Base-by-base conservation (phyloP, 2,797 vertebrate genomes). In the Cyprinella venusta region DNA sequence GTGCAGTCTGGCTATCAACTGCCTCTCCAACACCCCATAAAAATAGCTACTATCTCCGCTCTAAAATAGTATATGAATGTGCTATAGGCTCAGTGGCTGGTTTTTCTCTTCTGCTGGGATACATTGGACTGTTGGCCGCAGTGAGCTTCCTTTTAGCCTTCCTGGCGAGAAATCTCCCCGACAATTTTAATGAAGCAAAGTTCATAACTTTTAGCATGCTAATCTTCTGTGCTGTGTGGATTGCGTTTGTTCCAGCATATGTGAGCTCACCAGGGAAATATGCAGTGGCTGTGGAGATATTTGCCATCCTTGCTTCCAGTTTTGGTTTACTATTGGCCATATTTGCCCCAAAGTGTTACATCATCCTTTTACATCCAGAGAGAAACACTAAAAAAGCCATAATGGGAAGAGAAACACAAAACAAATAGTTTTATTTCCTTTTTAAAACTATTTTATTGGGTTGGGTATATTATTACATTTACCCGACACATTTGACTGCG, bases 11-110 rank as follows among this genome's bases (percentile, higher is more conserved):
- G 93, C 84, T 94, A 48, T 0, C 88, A 82, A 86, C 86, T 8
- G 76, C 8, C 16, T 93, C 84, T 87, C 86, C 93, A 26, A 67
- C 40, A 13, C 91, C 91, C 16, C 80, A 90, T 82, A 93, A 91
- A 88, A 93, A 92, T 85, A 92, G 76, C 0, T 54, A 84, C 0
- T 93, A 93, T 71, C 81, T 91, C 90, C 30, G 50, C 79, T 90
- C 91, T n/a, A 92, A 87, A 45, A 93, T 93, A 8, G 82, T 94
- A 18, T 92, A 88, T 80, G 90, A 93, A 80, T 91, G 88, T 86
- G 86, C 87, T 4, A 70, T 88, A 40, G 89, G 89, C 18, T 93
- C 90, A 42, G 63, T 83, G 70, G 85, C 75, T 36, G 89, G 83
- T 7, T 90, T 90, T 76, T 78, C 84, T 30, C 24, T 89, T 21